phyloP scores from a whole-genome alignment of 1,140 invertebrate genomes.

The Plectus sambesii region DNA sequence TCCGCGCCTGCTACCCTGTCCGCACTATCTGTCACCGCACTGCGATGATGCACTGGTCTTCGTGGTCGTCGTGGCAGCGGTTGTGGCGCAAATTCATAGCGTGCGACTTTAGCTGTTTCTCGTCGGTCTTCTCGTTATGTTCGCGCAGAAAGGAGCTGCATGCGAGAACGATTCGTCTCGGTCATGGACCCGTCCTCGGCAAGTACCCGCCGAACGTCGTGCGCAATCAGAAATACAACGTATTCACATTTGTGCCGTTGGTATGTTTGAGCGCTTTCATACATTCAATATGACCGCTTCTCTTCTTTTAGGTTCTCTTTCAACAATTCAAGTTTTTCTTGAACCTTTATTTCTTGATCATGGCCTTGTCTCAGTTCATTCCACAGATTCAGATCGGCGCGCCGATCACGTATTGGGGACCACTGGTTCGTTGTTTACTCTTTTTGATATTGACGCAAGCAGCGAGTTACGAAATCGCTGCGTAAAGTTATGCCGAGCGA shows the following conservation, averaged over 20 bases:
- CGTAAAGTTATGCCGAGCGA: no score
- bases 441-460: conserved; percentile 12
- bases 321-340: conserved; percentile 99
- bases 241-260: conserved; percentile 90
- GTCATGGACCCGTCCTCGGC: conserved; percentile 44
- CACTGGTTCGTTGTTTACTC: conserved; percentile 58
- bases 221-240: conserved; percentile 96
- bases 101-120: no score
- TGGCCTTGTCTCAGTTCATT: conserved; percentile 95
- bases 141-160: conserved; percentile 47
- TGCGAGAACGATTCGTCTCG: conserved; percentile 51
- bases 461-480: not conserved
- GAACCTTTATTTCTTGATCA: conserved; percentile 93
- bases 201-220: conserved; percentile 84
- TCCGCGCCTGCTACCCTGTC: no score
- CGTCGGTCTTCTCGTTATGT: no score
- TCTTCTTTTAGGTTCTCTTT: conserved; percentile 64
- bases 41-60: no score
- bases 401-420: conserved; percentile 97
- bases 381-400: conserved; percentile 89
- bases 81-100: no score
- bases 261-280: conserved; percentile 52
- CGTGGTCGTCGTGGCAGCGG: no score
- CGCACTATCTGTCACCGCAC: no score
- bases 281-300: conserved; percentile 21